Evolutionary conservation across 2,888 invertebrate species (phyloP).

Genomic region (Philhelius pedissequus): DNA sequence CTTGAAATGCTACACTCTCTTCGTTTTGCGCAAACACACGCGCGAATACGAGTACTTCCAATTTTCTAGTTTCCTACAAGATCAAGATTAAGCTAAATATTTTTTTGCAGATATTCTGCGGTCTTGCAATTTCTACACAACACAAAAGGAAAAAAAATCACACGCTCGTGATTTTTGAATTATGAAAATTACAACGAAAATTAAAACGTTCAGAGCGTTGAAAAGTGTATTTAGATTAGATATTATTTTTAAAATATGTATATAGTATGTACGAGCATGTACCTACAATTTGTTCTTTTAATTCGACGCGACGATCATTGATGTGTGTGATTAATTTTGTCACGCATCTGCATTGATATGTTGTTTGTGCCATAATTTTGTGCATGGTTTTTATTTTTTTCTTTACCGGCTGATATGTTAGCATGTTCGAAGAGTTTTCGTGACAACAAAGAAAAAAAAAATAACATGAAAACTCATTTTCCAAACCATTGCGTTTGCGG

Average conservation of each 20-base stretch:
- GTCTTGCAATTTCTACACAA: background rate
- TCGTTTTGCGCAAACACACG: background rate
- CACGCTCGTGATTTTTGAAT: constrained; percentile 49
- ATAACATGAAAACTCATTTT: constrained; percentile 14
- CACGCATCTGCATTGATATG: constrained; percentile 43
- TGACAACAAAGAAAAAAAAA: background rate
- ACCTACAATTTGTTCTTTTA: background rate
- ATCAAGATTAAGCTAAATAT: background rate
- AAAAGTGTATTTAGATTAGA: constrained; percentile 14
- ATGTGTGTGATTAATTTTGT: constrained; percentile 48
- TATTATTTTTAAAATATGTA: constrained; percentile 32
- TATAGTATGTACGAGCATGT: too few relatives aligned
- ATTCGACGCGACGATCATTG: constrained; percentile 33
- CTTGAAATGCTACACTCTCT: constrained; percentile 40
- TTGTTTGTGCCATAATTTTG: background rate
- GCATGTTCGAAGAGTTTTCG: background rate
- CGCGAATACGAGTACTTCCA: background rate
- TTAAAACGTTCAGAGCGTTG: constrained; percentile 33
- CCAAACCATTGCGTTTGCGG: constrained; percentile 10
- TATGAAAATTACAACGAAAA: constrained; percentile 12
- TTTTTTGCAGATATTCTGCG: background rate
- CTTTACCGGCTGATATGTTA: too few relatives aligned
- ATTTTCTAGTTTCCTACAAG: background rate
- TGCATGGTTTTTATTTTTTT: background rate
- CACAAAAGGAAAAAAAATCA: constrained; percentile 13